Evolutionary conservation across 2,797 vertebrate species (phyloP).

Genomic region (Argya squamiceps): DNA sequence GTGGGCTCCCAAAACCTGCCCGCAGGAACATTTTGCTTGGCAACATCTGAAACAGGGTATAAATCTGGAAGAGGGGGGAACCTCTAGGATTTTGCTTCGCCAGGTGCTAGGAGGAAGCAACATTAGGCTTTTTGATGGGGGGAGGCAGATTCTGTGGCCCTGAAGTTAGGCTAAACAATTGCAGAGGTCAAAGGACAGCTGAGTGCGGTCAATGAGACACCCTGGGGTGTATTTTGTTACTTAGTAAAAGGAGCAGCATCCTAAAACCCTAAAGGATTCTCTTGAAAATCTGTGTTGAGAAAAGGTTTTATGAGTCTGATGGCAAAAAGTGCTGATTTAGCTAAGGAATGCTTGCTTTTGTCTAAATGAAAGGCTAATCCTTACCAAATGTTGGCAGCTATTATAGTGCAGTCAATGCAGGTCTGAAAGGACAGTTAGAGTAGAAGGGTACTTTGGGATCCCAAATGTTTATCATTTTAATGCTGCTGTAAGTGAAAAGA

Average conservation of each 20-base stretch:
- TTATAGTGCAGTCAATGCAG: slow-evolving; percentile 62
- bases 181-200: slow-evolving; percentile 81
- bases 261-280: slow-evolving; percentile 81
- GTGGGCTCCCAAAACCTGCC: slow-evolving; percentile 67
- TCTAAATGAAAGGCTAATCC: slow-evolving; percentile 77
- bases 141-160: slow-evolving; percentile 73
- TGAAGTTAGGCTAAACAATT: slow-evolving; percentile 82
- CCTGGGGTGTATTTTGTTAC: slow-evolving; percentile 84
- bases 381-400: slow-evolving; percentile 78
- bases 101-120: slow-evolving; percentile 78
- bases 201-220: slow-evolving; percentile 81
- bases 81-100: slow-evolving; percentile 70
- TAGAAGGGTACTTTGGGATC: slow-evolving; percentile 62
- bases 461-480: slow-evolving; percentile 72
- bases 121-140: slow-evolving; percentile 72
- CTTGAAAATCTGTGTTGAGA: slow-evolving; percentile 82
- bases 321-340: slow-evolving; percentile 80
- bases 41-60: slow-evolving; percentile 70
- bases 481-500: slow-evolving; percentile 50
- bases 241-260: slow-evolving; percentile 81
- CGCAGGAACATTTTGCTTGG: slow-evolving; percentile 53
- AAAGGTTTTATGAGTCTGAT: slow-evolving; percentile 83
- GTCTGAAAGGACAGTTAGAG: slow-evolving; percentile 67
- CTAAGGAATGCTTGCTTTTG: slow-evolving; percentile 79
- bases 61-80: background rate